A percentile compares a stretch with the other conserved stretches of the same genome.
phyloP scores from a whole-genome alignment of 1,140 invertebrate genomes.

The Psilanteris sp. region DNA sequence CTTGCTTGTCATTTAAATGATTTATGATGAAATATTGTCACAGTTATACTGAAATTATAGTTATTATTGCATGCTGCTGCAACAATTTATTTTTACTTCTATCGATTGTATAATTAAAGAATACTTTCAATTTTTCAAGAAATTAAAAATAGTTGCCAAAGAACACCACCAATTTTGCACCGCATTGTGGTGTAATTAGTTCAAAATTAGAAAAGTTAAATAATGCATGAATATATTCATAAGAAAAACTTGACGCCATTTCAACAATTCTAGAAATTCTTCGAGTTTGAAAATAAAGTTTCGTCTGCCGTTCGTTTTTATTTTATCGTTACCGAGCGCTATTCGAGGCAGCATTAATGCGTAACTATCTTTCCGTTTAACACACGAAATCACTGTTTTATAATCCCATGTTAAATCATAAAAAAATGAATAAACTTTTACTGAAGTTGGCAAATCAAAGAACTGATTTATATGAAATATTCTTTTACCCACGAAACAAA shows the following conservation, averaged over 20 bases:
- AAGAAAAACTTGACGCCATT: slow-evolving; percentile 6
- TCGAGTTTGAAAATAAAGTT: slow-evolving; percentile 28
- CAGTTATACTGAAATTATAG: no score
- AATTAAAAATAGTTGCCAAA: slow-evolving; percentile 34
- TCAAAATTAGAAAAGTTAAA: slow-evolving; percentile 44
- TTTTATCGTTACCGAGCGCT: slow-evolving; percentile 2
- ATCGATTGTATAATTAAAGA: slow-evolving; percentile 6
- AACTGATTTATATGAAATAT: no score
- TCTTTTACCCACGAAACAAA: no score
- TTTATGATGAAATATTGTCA: slow-evolving; percentile 17
- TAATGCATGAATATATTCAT: slow-evolving; percentile 33
- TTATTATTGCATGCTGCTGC: no score
- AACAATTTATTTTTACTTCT: background rate
- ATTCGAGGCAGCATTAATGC: slow-evolving; percentile 14
- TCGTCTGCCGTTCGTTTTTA: slow-evolving; percentile 14
- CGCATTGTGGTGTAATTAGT: slow-evolving; percentile 18
- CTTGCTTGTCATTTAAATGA: slow-evolving; percentile 10
- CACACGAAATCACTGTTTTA: slow-evolving; percentile 4
- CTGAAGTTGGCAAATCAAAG: no score
- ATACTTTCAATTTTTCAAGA: background rate
- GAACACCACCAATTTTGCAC: background rate
- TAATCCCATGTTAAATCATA: slow-evolving; percentile 1
- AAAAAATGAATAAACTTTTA: background rate
- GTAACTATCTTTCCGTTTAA: slow-evolving; percentile 2
- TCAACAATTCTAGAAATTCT: slow-evolving; percentile 6